Evolutionary conservation across 2,797 vertebrate species (phyloP).

Genomic region (Acomys russatus): DNA sequence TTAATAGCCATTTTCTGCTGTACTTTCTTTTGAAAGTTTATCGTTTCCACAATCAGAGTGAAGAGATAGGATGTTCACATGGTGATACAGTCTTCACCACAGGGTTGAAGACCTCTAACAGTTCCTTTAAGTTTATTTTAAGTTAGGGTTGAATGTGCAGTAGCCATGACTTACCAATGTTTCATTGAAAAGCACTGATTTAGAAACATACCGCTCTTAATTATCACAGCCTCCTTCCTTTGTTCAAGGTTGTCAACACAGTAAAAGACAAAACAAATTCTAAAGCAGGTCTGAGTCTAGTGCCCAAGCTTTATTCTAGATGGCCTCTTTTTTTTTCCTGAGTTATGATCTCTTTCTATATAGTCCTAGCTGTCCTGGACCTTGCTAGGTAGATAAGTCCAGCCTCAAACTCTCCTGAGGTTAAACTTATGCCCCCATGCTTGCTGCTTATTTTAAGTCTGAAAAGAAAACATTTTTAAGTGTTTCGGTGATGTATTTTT

Average conservation of each 20-base stretch:
- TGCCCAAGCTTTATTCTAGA: not conserved
- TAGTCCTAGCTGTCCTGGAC: not conserved
- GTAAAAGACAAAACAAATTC: constrained; percentile 30
- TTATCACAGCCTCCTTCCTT: constrained; percentile 35
- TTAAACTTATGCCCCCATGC: not conserved
- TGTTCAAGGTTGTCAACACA: constrained; percentile 21
- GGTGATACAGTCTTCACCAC: not conserved
- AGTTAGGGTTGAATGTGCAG: not conserved
- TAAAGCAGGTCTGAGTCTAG: not conserved
- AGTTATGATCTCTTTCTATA: too few relatives aligned
- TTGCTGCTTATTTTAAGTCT: constrained; percentile 20
- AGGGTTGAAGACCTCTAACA: not conserved
- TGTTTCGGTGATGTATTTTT: constrained; percentile 34
- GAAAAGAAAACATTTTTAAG: constrained; percentile 48
- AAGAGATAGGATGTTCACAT: constrained; percentile 8
- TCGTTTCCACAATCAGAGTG: not conserved
- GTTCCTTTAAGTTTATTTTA: constrained; percentile 40
- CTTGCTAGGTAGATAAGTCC: not conserved
- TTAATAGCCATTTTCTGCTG: constrained; percentile 16
- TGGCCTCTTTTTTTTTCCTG: not conserved
- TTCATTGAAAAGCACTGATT: constrained; percentile 19
- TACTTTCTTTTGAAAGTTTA: constrained; percentile 43
- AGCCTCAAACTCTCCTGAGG: not conserved
- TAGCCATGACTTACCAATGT: not conserved
- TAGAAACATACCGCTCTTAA: constrained; percentile 42